Evolutionary conservation across 2,797 vertebrate genomes (phyloP), one percentile per base, ranked within the genome.

Genomic region (Phyllotis vaccarum): DNA sequence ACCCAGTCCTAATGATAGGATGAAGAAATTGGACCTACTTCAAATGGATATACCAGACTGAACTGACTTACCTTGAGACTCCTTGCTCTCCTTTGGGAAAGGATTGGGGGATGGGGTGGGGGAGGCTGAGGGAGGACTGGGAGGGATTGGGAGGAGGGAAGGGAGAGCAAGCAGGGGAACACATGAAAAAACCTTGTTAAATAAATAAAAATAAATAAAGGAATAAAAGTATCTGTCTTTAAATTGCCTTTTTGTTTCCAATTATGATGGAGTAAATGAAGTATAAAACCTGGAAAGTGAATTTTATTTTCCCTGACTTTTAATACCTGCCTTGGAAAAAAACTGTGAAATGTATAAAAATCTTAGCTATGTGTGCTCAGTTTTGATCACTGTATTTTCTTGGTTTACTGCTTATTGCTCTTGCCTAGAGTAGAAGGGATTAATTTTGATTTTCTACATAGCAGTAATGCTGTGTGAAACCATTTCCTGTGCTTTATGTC

Each of bases 371-470:
- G n/a, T 46, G 43, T 89, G 43, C 66, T 93, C 29, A 58, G 43
- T 94, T 89, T 94, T 94, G 80, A 93, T 94, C 17, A 56, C 12
- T 34, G 64, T 92, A 88, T 90, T 96, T 95, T 43, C 68, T 93
- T 89, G 29, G 17, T 75, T 95, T 96, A 87, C 6, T 93, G 70
- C 70, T 90, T 86, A 91, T 80, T 93, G 10, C 56, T 40, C 95
- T 96, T 96, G 74, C 40, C 54, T 96, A 56, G 21, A 95, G 86
- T 87, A 76, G 56, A 9, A 89, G 60, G 34, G 19, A 17, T 62
- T 79, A 27, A 62, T 76, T 94, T 95, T 94, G 37, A 86, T 43
- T 93, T 95, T 90, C 52, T 64, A 80, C 34, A 58, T 79, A 87
- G 43, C 54, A 96, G 31, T 86, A 60, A 74, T 91, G 40, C 19